phyloP scores from a whole-genome alignment of 1,140 invertebrate genomes.

The Drosophila sucinea region DNA sequence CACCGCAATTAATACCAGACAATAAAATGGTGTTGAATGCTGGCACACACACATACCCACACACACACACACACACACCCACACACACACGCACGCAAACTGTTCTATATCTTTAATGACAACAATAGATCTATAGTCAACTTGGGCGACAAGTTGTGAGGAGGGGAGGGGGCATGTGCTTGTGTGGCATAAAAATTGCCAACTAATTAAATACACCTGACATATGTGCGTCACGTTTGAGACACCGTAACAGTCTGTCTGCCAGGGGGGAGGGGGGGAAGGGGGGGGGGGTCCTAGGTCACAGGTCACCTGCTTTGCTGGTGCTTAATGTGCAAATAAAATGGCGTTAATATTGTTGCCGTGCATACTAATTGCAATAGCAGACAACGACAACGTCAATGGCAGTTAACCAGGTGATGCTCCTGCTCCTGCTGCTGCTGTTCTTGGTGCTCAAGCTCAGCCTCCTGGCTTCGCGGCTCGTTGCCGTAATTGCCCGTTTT shows the following conservation, averaged over 20 bases:
- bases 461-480: slow-evolving; percentile 16
- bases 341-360: slow-evolving; percentile 63
- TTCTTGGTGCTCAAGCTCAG: neutral
- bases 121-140: slow-evolving; percentile 42
- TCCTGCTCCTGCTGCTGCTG: neutral
- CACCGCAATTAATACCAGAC: slow-evolving; percentile 9
- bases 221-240: slow-evolving; percentile 64
- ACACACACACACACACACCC: neutral
- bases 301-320: slow-evolving; percentile 50
- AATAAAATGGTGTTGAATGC: slow-evolving; percentile 10
- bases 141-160: slow-evolving; percentile 20
- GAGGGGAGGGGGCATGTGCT: slow-evolving; percentile 16
- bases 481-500: slow-evolving; percentile 42
- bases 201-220: slow-evolving; percentile 72
- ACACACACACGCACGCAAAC: neutral
- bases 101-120: slow-evolving; percentile 17
- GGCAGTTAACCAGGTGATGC: neutral
- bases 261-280: neutral
- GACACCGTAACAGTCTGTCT: slow-evolving; percentile 11
- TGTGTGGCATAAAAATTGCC: slow-evolving; percentile 62
- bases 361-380: slow-evolving; percentile 74
- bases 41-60: neutral
- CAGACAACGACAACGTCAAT: neutral
- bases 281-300: slow-evolving; percentile 19
- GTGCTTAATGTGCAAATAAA: slow-evolving; percentile 72